phyloP scores from a whole-genome alignment of 2,113 vertebrate species.

The Tupaia tana region DNA sequence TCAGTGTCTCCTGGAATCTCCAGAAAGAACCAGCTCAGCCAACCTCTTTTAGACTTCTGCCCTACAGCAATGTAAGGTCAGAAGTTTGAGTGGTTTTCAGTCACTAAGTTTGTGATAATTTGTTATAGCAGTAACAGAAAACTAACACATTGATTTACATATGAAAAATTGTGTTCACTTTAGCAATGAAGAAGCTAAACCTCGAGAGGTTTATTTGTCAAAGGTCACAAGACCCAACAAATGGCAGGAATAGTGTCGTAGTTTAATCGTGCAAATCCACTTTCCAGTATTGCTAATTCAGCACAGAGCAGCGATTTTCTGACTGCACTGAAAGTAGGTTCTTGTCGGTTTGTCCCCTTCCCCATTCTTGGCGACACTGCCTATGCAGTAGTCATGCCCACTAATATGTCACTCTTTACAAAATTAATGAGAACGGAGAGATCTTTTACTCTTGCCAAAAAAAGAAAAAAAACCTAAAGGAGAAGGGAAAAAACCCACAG shows the following conservation, averaged over 20 bases:
- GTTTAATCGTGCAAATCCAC: background rate
- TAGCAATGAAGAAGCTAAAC: background rate
- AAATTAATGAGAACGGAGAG: conserved; percentile 56
- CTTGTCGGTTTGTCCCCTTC: background rate
- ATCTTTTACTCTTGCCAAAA: conserved; percentile 70
- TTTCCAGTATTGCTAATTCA: background rate
- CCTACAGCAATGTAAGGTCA: background rate
- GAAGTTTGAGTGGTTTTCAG: background rate
- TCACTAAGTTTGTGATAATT: background rate
- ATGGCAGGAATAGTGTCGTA: background rate
- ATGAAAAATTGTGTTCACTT: background rate
- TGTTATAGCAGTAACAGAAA: background rate
- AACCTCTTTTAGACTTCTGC: background rate
- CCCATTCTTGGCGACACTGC: background rate
- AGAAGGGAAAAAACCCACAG: background rate
- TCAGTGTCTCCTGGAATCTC: background rate
- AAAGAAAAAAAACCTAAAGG: background rate
- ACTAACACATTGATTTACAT: background rate
- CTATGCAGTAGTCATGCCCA: conserved; percentile 29
- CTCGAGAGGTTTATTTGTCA: background rate
- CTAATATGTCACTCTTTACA: conserved; percentile 30
- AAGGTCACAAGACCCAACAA: background rate
- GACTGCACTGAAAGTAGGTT: background rate
- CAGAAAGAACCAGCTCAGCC: background rate
- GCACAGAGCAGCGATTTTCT: background rate